Base-by-base conservation (phyloP, 2,888 invertebrate species). In the Drepanosiphum platanoidis region DNA sequence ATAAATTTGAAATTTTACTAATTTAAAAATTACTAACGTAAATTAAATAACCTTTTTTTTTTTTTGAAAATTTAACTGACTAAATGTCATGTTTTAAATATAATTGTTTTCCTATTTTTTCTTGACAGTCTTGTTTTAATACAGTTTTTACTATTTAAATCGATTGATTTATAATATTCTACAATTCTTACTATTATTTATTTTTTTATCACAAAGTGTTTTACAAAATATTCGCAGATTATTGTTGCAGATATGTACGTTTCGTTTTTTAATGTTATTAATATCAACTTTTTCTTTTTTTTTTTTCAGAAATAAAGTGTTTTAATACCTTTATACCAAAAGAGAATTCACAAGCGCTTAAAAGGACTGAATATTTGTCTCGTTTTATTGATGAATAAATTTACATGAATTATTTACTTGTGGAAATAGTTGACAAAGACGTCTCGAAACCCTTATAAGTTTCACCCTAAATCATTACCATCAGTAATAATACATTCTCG, bases 371-470 rank as follows among this genome's bases (percentile, higher is more conserved):
- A 82, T 82, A 82, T 74, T 82, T 82, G 64, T 64, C 46, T 82
- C 39, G 61, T 82, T 74, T 82, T 82, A 82, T 82, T 82, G 82
- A 72, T 74, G 64, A 82, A 72, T 74, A 74, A 82, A 82, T 82
- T 72, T 72, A 74, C 74, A 82, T 82, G 34, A 71, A 74, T 82
- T 82, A 82, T 72, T 61, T 61, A 61, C 61, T 61, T 18, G 32
- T 18, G 4, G 70, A 58, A 36, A 80, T 70, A 39, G 58, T 61
- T 61, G 72, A 71, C 72, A 32, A 61, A 72, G 61, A 58, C 32
- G 22, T 61, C 58, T 52, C 4, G 15, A 58, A 58, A 71, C 39
- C 39, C 36, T 39, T 66, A 58, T 79, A 72, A 66, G 22, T 78
- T 77, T 42, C 18, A 32, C 36, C 39, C 61, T 15, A 39, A 77